phyloP scores from a whole-genome alignment of 2,888 invertebrate species.

The Cetonia aurata region DNA sequence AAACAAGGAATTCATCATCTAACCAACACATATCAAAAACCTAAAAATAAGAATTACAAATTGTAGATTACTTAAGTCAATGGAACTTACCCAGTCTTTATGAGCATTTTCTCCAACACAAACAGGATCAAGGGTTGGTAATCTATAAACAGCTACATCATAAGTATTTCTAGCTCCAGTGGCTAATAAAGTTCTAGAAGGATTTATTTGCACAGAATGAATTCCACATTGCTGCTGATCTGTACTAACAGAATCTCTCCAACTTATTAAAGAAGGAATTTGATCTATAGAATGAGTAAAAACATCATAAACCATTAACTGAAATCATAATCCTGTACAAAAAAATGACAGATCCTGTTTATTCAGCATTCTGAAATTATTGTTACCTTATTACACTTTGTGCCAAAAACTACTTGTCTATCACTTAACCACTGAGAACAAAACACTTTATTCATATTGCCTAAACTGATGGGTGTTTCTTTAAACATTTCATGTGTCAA shows the following conservation, averaged over 20 bases:
- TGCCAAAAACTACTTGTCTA: constrained; percentile 95
- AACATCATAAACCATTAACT: constrained; percentile 94
- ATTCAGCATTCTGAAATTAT: constrained; percentile 5
- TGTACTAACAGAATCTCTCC: constrained; percentile 70
- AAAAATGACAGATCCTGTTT: constrained; percentile 24
- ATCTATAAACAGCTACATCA: constrained; percentile 89
- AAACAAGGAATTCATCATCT: constrained; percentile 95
- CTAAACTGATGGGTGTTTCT: constrained; percentile 85
- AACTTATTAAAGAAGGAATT: constrained; percentile 86
- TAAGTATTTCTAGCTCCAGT: constrained; percentile 94
- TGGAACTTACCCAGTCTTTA: constrained; percentile 83
- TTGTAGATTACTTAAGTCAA: not conserved
- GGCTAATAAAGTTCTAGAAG: constrained; percentile 89
- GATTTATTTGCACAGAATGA: constrained; percentile 94
- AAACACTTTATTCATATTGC: constrained; percentile 93
- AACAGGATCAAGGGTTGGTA: constrained; percentile 95
- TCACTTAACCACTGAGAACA: constrained; percentile 97
- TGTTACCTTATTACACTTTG: constrained; percentile 94
- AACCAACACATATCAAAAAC: constrained; percentile 94
- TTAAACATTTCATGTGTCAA: constrained; percentile 90
- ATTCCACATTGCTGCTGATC: constrained; percentile 87
- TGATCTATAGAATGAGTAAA: constrained; percentile 87
- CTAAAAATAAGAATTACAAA: constrained; percentile 58
- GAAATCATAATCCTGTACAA: constrained; percentile 53
- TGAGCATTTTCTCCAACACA: constrained; percentile 94